These are phyloP conservation scores for Acheta domesticus DNA, from an alignment of 2,888 invertebrate species.

Conservation along the genomic window DNA sequence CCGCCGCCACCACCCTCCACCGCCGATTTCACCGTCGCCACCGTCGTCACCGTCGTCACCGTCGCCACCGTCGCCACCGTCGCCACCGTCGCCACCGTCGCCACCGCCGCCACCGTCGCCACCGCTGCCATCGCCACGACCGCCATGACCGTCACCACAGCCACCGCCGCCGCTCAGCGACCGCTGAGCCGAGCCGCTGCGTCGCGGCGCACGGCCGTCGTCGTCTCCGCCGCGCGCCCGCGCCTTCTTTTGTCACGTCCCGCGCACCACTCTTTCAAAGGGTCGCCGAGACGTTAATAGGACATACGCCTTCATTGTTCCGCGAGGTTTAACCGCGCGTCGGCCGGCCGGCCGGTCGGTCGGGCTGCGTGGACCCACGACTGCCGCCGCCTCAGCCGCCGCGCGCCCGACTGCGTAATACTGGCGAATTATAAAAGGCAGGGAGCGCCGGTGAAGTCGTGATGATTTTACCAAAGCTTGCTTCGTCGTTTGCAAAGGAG, in stretches of 20 bases:
- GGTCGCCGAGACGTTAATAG: constrained; percentile 1
- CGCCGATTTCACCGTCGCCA: too few relatives aligned
- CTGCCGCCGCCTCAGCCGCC: background rate
- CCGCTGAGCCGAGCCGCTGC: background rate
- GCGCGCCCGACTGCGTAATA: background rate
- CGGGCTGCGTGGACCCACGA: too few relatives aligned
- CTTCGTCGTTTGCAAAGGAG: background rate
- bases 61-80: too few relatives aligned
- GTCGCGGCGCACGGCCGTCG: background rate
- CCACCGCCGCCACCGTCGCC: too few relatives aligned
- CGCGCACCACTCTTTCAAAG: background rate
- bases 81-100: too few relatives aligned
- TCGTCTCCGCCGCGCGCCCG: background rate
- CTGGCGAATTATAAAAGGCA: background rate
- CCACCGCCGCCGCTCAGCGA: background rate
- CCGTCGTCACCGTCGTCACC: too few relatives aligned
- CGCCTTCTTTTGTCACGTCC: constrained; percentile 1
- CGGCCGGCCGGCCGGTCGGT: background rate
- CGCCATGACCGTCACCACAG: background rate
- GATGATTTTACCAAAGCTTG: background rate
- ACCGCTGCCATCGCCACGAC: too few relatives aligned
- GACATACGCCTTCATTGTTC: constrained; percentile 18
- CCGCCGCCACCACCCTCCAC: too few relatives aligned
- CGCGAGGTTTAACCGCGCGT: background rate
- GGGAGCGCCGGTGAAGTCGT: background rate